Evolutionary conservation across 2,113 vertebrate genomes (phyloP).

Genomic region (Spea multiplicata): DNA sequence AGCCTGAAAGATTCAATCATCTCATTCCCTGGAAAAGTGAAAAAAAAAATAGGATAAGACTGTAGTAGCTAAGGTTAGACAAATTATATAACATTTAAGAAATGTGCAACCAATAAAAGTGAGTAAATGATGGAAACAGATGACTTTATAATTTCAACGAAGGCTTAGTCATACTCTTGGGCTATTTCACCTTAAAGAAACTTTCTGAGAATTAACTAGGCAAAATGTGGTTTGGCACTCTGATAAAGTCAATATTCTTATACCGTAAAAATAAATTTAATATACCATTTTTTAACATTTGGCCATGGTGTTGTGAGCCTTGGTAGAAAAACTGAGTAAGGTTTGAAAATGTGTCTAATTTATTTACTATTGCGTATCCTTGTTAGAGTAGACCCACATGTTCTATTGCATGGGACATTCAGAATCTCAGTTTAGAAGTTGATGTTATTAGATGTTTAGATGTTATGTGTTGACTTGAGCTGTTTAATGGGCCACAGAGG

Average conservation of each 20-base stretch:
- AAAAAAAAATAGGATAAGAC: conserved; percentile 39
- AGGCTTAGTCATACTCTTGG: conserved; percentile 54
- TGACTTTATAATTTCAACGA: conserved; percentile 56
- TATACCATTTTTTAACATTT: too few species aligned
- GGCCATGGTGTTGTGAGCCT: too few species aligned
- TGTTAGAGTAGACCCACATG: too few species aligned
- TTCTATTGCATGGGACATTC: too few species aligned
- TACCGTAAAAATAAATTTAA: neutral
- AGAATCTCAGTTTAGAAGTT: too few species aligned
- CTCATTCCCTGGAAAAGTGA: neutral
- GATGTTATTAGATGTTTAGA: too few species aligned
- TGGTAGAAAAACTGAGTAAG: too few species aligned
- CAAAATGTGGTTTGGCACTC: conserved; percentile 53
- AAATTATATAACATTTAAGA: conserved; percentile 46
- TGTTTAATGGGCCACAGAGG: too few species aligned
- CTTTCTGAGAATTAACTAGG: conserved; percentile 34
- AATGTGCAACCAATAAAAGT: conserved; percentile 44
- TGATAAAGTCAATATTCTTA: conserved; percentile 46
- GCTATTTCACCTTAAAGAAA: conserved; percentile 51
- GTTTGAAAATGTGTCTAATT: too few species aligned
- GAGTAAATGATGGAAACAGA: conserved; percentile 53
- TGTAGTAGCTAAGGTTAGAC: conserved; percentile 8
- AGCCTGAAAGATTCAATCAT: neutral
- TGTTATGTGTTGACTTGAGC: too few species aligned
- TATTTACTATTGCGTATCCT: too few species aligned